These are phyloP conservation scores for Aurelia sp. DNA, from an alignment of 30 jellyfish, hydroid and myxozoan species.

Conservation along the genomic window DNA sequence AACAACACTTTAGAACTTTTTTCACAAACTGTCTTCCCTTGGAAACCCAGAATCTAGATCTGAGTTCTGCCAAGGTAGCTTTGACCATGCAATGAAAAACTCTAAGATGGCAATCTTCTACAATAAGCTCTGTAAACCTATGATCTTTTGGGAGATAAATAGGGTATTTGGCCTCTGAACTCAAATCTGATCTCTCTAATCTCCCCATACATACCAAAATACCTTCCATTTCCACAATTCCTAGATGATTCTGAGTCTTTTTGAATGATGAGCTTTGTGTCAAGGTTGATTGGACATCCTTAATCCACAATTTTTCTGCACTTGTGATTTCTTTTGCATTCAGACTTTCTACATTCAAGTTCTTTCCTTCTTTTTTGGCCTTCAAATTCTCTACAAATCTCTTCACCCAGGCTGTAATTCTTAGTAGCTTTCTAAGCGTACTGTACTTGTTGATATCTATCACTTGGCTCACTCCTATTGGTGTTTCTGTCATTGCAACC, in stretches of 20 bases:
- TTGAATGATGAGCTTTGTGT: conserved; percentile 1
- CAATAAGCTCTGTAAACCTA: conserved; percentile 29
- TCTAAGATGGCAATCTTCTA: conserved; percentile 38
- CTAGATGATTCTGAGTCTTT: conserved; percentile 14
- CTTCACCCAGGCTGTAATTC: conserved; percentile 49
- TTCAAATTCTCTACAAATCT: conserved; percentile 28
- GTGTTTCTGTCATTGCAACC: conserved; percentile 6
- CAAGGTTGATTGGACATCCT: conserved; percentile 28
- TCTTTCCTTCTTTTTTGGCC: conserved; percentile 21
- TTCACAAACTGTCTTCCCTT: conserved; percentile 69
- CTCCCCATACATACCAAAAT: conserved; percentile 51
- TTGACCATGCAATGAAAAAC: conserved; percentile 39
- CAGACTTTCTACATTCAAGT: conserved; percentile 9
- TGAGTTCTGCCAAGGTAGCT: conserved; percentile 57
- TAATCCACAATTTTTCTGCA: conserved; percentile 49
- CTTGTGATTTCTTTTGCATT: conserved; percentile 21
- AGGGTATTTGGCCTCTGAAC: conserved; percentile 22
- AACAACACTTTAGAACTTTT: conserved; percentile 36
- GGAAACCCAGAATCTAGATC: conserved; percentile 67
- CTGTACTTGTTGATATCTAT: conserved; percentile 32
- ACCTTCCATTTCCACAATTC: conserved; percentile 29
- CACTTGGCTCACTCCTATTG: conserved; percentile 6
- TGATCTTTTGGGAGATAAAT: conserved; percentile 52
- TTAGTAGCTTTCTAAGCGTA: conserved; percentile 24
- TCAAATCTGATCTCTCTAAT: conserved; percentile 50